Conservation (phyloP, 2,888 invertebrate species). For the Caenorhabditis macrosperma region DNA sequence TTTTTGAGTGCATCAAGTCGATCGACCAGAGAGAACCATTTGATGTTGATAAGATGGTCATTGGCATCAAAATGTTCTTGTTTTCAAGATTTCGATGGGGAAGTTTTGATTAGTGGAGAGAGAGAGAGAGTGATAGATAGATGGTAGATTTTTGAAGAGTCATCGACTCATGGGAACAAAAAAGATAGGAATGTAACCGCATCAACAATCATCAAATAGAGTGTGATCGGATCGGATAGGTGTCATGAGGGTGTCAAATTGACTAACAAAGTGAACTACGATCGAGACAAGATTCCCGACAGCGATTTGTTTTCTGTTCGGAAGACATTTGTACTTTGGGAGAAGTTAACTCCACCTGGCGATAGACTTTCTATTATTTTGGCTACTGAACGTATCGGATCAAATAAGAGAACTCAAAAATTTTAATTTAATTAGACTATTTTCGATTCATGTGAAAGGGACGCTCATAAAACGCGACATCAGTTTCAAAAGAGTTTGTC, state of each 20-base stretch:
- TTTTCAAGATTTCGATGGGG: neutral
- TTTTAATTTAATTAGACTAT: no score
- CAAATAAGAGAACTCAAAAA: no score
- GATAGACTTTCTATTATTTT: no score
- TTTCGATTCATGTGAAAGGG: no score
- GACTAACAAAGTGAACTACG: slow-evolving; percentile 24
- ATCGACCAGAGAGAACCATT: neutral
- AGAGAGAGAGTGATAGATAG: neutral
- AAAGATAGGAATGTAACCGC: slow-evolving; percentile 6
- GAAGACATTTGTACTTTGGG: neutral
- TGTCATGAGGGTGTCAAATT: slow-evolving; percentile 19
- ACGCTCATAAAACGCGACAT: no score
- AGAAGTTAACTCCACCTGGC: no score
- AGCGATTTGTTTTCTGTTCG: slow-evolving; percentile 1
- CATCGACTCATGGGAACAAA: no score
- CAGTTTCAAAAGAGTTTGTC: no score
- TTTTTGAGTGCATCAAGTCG: slow-evolving; percentile 18
- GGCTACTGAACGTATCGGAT: no score
- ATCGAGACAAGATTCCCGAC: slow-evolving; percentile 18
- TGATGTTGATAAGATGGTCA: slow-evolving; percentile 13
- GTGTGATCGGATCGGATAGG: slow-evolving; percentile 10
- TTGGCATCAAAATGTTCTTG: slow-evolving; percentile 34
- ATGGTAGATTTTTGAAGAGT: neutral
- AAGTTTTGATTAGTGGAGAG: neutral
- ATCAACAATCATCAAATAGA: slow-evolving; percentile 1